Evolutionary conservation across 2,888 invertebrate species (phyloP).

Genomic region (Margaritifera margaritifera): DNA sequence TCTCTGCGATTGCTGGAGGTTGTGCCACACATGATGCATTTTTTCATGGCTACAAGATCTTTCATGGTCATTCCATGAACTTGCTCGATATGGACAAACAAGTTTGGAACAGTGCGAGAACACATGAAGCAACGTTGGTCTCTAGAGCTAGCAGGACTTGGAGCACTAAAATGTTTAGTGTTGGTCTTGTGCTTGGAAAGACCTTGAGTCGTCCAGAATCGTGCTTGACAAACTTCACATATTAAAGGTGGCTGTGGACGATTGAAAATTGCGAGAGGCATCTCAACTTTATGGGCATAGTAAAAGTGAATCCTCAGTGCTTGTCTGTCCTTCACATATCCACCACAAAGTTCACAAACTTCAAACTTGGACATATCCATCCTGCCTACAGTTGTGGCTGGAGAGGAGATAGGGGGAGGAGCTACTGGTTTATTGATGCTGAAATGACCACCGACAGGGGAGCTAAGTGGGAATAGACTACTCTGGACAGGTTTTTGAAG

Average conservation of each 20-base stretch:
- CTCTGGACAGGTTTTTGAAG: no score
- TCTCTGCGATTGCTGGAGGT: conserved; percentile 47
- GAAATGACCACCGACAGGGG: no score
- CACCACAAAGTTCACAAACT: conserved; percentile 94
- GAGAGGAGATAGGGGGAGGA: neutral
- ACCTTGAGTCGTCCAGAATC: conserved; percentile 98
- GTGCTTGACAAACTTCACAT: conserved; percentile 95
- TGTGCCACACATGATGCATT: conserved; percentile 63
- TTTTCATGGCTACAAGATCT: conserved; percentile 47
- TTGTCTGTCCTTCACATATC: conserved; percentile 95
- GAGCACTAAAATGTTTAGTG: conserved; percentile 36
- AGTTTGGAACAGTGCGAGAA: conserved; percentile 36
- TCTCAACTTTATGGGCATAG: conserved; percentile 89
- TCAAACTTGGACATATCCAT: conserved; percentile 54
- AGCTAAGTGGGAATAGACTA: no score
- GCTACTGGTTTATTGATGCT: no score
- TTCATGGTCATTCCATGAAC: conserved; percentile 47
- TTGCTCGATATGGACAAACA: conserved; percentile 44
- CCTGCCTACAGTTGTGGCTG: conserved; percentile 20
- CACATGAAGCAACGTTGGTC: conserved; percentile 47
- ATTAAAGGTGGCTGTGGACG: conserved; percentile 85
- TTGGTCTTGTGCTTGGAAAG: conserved; percentile 92
- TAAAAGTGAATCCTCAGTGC: conserved; percentile 96
- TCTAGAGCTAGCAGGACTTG: conserved; percentile 10
- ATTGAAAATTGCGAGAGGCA: conserved; percentile 63